Evolutionary conservation across 2,113 vertebrate species (phyloP).

Genomic region (Desmodus rotundus): DNA sequence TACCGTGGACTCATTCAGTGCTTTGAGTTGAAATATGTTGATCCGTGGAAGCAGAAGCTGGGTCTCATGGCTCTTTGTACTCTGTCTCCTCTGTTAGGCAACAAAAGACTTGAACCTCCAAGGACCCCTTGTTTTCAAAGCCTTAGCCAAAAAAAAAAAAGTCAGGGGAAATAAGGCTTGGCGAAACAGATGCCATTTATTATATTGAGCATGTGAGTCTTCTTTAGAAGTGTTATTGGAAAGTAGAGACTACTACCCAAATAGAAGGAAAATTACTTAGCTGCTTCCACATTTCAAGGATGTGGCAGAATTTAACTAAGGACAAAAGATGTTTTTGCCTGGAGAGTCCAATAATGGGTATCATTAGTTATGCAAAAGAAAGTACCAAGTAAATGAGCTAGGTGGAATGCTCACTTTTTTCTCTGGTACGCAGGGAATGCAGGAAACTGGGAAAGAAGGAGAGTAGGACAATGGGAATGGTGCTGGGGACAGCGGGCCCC

Average conservation of each 20-base stretch:
- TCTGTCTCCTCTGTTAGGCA: neutral
- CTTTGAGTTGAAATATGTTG: neutral
- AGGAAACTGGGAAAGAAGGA: neutral
- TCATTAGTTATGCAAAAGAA: neutral
- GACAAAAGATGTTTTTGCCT: neutral
- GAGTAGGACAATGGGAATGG: neutral
- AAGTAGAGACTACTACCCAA: neutral
- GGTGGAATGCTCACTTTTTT: neutral
- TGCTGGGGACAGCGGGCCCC: neutral
- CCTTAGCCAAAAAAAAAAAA: neutral
- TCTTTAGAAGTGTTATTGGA: neutral
- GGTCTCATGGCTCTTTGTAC: neutral
- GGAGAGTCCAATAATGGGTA: neutral
- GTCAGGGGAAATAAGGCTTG: neutral
- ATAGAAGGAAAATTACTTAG: neutral
- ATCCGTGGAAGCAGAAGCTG: neutral
- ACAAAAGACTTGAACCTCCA: neutral
- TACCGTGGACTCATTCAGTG: neutral
- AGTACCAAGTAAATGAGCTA: neutral
- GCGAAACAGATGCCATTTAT: neutral
- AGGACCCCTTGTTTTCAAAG: neutral
- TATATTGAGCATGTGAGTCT: conserved; percentile 9
- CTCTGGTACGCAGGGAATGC: neutral
- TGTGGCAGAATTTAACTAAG: neutral
- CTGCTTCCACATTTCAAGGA: neutral